Percentiles rank a stretch among this genome's conserved stretches.
Conservation (phyloP, 2,797 vertebrate genomes). For the Oreonectes daqikongensis region DNA sequence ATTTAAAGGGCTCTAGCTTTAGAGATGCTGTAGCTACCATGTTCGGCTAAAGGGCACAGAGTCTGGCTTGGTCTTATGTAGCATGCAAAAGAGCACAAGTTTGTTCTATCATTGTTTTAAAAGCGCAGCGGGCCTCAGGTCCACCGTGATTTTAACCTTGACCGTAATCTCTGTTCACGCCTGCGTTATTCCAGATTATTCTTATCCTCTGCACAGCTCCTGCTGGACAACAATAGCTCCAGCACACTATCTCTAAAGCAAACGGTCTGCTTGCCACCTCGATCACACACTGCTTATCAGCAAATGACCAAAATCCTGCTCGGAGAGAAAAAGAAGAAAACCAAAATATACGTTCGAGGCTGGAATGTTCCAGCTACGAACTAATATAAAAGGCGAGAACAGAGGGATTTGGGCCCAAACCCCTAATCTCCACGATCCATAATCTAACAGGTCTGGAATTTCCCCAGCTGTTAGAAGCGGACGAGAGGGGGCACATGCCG, state of each 20-base stretch:
- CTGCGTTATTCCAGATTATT: conserved; percentile 48
- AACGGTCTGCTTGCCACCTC: conserved; percentile 32
- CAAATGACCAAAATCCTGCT: conserved; percentile 48
- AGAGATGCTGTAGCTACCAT: conserved; percentile 24
- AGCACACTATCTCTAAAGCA: conserved; percentile 48
- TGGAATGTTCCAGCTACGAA: conserved; percentile 13
- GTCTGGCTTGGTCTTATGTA: conserved; percentile 24
- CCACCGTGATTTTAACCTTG: conserved; percentile 30
- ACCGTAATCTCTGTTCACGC: conserved; percentile 42
- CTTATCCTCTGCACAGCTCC: conserved; percentile 41
- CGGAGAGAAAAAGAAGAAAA: neutral
- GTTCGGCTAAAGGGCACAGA: conserved; percentile 38
- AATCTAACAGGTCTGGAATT: conserved; percentile 45
- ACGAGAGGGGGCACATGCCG: conserved; percentile 35
- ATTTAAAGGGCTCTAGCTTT: conserved; percentile 16
- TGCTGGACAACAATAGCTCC: conserved; percentile 49
- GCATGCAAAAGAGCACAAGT: neutral
- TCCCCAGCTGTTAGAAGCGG: conserved; percentile 40
- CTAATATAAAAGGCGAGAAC: neutral
- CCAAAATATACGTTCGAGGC: neutral
- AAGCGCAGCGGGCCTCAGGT: conserved; percentile 33
- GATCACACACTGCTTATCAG: conserved; percentile 42
- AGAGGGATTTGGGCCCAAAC: conserved; percentile 29
- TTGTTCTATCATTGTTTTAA: conserved; percentile 51
- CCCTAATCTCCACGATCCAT: conserved; percentile 20